Base-by-base conservation (phyloP, 2,888 invertebrate genomes). In the Aplocera efformata region DNA sequence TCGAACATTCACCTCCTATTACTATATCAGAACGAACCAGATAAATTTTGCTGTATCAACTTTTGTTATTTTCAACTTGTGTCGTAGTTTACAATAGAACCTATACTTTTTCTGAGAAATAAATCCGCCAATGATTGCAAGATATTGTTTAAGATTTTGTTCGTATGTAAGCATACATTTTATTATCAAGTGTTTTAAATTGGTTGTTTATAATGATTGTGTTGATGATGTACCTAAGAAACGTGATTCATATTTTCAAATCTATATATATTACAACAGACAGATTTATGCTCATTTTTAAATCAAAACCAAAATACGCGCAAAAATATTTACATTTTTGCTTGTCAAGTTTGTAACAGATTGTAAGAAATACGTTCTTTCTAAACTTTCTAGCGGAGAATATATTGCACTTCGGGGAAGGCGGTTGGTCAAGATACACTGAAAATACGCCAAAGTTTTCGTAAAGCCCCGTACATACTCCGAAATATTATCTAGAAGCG, bases 1-100 rank as follows among this genome's bases (percentile, higher is more conserved):
- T 42, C 32, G 42, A 48, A 27, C 34, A 21, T 53, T 44, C 30
- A 34, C 43, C 40, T 50, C 43, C 42, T 50, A 45, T 43, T 43
- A 30, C 41, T 20, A 29, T 45, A 36, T 53, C 48, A 39, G 30
- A 50, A 33, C 20, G 36, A 37, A 20, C 21, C 11, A 25, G 30
- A 40, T 40, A 37, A 23, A 8, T 43, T 39, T 32, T 36, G 32
- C 40, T 35, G 20, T 10, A 24, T 17, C 30, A 31, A 7, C 31
- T 42, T 36, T 32, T 24, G n/a, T 24, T 10, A 29, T 24, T 9
- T 23, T 8, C 11, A 23, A 10, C 6, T 10, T 10, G 10, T 7
- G 32, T 24, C n/a, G 5, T 32, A 22, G 22, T 22, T 22, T 3
- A 7, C 20, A 20, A 20, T 20, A 20, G 20, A 20, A n/a, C n/a